phyloP scores from a whole-genome alignment of 2,888 invertebrate species.

The Baronia brevicornis region DNA sequence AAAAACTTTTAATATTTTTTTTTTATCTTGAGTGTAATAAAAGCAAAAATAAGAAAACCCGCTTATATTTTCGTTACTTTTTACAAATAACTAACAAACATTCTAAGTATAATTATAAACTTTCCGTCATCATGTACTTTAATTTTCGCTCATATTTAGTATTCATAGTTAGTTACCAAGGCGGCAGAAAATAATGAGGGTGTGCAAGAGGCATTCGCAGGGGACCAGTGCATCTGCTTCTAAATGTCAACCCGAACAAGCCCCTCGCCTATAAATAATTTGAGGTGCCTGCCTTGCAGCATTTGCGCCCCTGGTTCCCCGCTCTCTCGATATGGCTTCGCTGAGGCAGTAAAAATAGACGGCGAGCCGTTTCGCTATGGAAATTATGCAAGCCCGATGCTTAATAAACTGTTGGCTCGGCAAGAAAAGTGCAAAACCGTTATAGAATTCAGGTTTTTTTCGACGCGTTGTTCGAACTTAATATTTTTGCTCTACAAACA shows the following conservation, averaged over 20 bases:
- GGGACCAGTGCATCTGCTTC: slow-evolving; percentile 54
- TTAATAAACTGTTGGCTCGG: slow-evolving; percentile 20
- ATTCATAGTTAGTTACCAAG: slow-evolving; percentile 41
- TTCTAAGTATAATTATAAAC: slow-evolving; percentile 16
- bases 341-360: slow-evolving; percentile 50
- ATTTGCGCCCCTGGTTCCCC: slow-evolving; percentile 40
- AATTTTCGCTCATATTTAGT: slow-evolving; percentile 30
- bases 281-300: slow-evolving; percentile 44
- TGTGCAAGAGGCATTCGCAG: slow-evolving; percentile 33
- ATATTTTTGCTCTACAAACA: background rate
- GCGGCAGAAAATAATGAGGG: slow-evolving; percentile 56
- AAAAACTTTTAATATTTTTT: no score
- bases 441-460: slow-evolving; percentile 8
- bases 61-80: no score
- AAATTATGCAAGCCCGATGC: slow-evolving; percentile 39
- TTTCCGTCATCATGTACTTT: no score
- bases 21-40: no score
- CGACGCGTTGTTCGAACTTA: background rate
- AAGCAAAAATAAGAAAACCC: no score
- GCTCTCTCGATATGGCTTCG: slow-evolving; percentile 53
- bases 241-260: slow-evolving; percentile 62
- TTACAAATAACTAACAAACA: slow-evolving; percentile 13
- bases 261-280: slow-evolving; percentile 62
- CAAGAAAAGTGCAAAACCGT: slow-evolving; percentile 26
- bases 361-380: slow-evolving; percentile 30